Conservation (phyloP, 2,797 vertebrate species). For the Lutjanus campechanus region DNA sequence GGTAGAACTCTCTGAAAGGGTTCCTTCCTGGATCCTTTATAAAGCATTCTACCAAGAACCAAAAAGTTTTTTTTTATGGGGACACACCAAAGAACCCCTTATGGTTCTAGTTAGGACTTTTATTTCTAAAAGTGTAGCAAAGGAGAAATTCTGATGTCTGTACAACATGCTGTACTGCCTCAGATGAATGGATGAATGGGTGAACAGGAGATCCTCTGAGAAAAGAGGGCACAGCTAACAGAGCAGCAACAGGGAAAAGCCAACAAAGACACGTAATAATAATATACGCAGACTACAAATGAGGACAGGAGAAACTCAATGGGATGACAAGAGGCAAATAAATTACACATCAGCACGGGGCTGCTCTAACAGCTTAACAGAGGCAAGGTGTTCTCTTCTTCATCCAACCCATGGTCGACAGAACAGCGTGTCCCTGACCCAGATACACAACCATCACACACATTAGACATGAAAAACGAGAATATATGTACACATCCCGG, state of each 20-base stretch:
- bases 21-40: too few species aligned
- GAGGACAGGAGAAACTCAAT: conserved; percentile 54
- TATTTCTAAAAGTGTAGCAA: too few species aligned
- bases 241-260: background rate
- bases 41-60: too few species aligned
- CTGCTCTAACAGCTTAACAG: conserved; percentile 50
- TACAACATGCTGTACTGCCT: background rate
- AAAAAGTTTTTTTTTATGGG: too few species aligned
- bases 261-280: conserved; percentile 35
- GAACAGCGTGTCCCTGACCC: conserved; percentile 77
- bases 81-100: too few species aligned
- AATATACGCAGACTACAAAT: conserved; percentile 41
- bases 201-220: conserved; percentile 14
- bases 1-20: too few species aligned
- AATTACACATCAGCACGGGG: conserved; percentile 53
- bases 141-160: background rate
- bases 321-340: conserved; percentile 49
- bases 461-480: conserved; percentile 24
- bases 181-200: background rate
- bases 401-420: conserved; percentile 35
- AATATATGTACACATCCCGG: conserved; percentile 9
- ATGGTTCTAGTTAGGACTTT: too few species aligned
- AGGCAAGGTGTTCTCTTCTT: conserved; percentile 55
- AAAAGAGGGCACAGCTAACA: conserved; percentile 26
- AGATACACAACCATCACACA: conserved; percentile 66